Base-by-base conservation (phyloP, 1,140 invertebrate genomes). In the Drosophila takahashii region DNA sequence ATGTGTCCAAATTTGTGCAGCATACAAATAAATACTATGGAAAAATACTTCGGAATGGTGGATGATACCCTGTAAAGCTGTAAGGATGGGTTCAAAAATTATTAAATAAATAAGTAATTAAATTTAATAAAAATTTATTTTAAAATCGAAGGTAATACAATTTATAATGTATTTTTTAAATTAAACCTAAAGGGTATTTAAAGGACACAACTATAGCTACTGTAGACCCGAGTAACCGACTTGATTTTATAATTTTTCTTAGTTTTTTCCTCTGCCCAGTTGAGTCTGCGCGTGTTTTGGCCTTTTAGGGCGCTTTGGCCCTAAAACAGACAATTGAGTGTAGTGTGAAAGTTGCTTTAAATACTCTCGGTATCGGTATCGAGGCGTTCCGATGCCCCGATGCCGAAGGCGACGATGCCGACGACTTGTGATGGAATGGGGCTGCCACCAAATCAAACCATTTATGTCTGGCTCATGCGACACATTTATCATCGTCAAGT, bases 311-410 rank as follows among this genome's bases (percentile, higher is more conserved):
- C 51, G 59, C 59, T 64, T 71, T 66, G 79, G 78, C 74, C 79
- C 81, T 79, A 87, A 78, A 77, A 54, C 59, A 81, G 71, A 79
- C 71, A 87, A 84, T 84, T 85, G 81, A 84, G 76, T 85, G 64
- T 77, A 89, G 84, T 89, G 84, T 89, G 79, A 89, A 89, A 89
- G 84, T 89, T 74, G 85, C 84, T 89, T 89, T 89, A 89, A 89
- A 89, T 89, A 89, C 81, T 64, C 81, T 58, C 72, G 39, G 72
- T 58, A 75, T 71, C 44, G 73, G 54, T 59, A 60, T 64, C 32
- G 56, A 32, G 62, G 60, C 51, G 34, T 51, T 65, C 36, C 64
- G 27, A 41, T 10, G 37, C 27, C 13, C 16, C 59, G 16, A 50
- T 59, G 72, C 16, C 59, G 16, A 50, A 66, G 72, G 54, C 70